Base-by-base conservation (phyloP, 1,140 invertebrate species). In the Drosophila virilis region DNA sequence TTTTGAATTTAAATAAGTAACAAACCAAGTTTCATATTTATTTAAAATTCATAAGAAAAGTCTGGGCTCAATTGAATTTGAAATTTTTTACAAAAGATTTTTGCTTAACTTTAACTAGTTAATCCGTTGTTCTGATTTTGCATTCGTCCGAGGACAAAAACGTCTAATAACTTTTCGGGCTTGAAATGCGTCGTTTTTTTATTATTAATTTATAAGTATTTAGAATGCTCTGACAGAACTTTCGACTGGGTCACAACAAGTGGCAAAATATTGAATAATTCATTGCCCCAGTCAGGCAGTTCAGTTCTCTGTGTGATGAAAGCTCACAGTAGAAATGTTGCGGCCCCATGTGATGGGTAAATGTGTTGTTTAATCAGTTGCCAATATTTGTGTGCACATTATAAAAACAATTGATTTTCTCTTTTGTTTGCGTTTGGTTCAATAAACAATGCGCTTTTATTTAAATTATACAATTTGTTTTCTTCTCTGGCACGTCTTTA, bases 321-420 rank as follows among this genome's bases (percentile, higher is more conserved):
- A 61, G 57, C 33, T 12, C 8, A 6, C 46, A 67, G 52, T 67
- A 13, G 52, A 43, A 52, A 32, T 33, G 32, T 40, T 42, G 13
- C 8, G 28, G 28, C 42, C 40, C 28, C 40, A 43, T 42, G 61
- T 48, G 15, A 17, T 51, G 45, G 62, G 28, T 66, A 51, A 66
- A 58, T 72, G 43, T 78, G 61, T 78, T 78, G 69, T 78, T 78
- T 61, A 73, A 78, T 78, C 75, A 78, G 67, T 78, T 55, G 61
- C 33, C 40, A 67, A 68, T 52, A 66, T 83, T 71, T 74, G 73
- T 66, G 58, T 61, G 57, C 43, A 35, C 66, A 85, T 75, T 85
- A 80, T 71, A 77, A 68, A 65, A 62, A 60, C 80, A 58, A 83
- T 83, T 69, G 55, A 22, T 66, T 62, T 43, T 50, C 37, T 12